Conservation (phyloP, 2,888 invertebrate species). For the Phyllotreta striolata region DNA sequence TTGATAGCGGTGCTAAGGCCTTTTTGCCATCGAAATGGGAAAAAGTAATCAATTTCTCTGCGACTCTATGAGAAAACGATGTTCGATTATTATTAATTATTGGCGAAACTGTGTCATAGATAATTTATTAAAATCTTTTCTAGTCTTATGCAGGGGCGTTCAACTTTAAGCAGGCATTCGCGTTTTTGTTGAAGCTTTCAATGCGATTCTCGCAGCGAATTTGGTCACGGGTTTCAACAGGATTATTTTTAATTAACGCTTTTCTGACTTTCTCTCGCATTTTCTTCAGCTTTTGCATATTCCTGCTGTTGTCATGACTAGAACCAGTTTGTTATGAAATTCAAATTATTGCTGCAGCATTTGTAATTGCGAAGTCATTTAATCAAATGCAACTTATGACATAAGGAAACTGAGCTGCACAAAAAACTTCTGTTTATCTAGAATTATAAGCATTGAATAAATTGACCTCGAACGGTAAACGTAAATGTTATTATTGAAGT, state of each 20-base stretch:
- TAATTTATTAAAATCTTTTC: constrained; percentile 19
- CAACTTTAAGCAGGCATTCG: constrained; percentile 10
- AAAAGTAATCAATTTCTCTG: constrained; percentile 39
- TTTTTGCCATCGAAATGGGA: constrained; percentile 14
- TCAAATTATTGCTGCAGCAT: constrained; percentile 20
- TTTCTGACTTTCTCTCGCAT: too few relatives aligned
- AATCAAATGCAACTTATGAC: constrained; percentile 21
- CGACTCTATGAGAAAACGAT: constrained; percentile 18
- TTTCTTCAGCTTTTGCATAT: too few relatives aligned
- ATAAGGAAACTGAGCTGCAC: constrained; percentile 18
- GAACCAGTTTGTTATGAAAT: constrained; percentile 17
- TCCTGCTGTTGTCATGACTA: constrained; percentile 12
- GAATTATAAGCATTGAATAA: constrained; percentile 13
- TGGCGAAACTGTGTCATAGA: constrained; percentile 37
- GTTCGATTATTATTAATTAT: constrained; percentile 29
- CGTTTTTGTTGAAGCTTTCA: background rate
- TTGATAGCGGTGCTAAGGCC: constrained; percentile 6
- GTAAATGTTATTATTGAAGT: background rate
- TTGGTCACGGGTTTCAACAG: background rate
- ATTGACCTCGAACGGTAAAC: constrained; percentile 12
- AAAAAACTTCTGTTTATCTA: constrained; percentile 23
- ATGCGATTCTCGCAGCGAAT: background rate
- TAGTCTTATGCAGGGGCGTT: background rate
- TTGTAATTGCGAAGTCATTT: constrained; percentile 22
- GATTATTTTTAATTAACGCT: background rate